These are phyloP conservation scores for Xenus cinereus DNA, from an alignment of 2,113 vertebrate species.

Conservation along the genomic window DNA sequence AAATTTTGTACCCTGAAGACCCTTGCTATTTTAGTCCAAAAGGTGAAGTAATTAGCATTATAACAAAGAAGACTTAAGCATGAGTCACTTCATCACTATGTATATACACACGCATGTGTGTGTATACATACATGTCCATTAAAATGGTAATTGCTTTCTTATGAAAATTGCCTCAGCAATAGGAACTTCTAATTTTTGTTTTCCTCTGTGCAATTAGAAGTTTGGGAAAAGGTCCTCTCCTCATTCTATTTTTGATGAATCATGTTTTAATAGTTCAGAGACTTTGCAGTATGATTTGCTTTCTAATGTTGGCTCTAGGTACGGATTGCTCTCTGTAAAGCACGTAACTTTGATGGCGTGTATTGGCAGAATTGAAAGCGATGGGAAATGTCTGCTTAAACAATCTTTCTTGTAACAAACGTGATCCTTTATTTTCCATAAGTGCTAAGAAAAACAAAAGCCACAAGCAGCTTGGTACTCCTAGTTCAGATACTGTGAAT, in stretches of 20 bases:
- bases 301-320: neutral
- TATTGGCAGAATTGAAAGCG: neutral
- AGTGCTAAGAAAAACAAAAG: neutral
- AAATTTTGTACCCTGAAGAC: neutral
- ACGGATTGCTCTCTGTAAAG: neutral
- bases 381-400: neutral
- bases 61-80: neutral
- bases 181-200: neutral
- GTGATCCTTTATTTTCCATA: neutral
- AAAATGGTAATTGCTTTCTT: neutral
- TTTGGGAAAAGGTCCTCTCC: neutral
- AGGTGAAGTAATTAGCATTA: neutral
- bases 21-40: neutral
- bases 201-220: neutral
- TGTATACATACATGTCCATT: neutral
- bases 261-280: neutral
- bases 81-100: neutral
- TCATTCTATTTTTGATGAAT: neutral
- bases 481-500: neutral
- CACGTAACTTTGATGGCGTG: neutral
- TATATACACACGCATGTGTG: neutral
- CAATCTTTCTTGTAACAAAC: neutral
- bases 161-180: neutral
- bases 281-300: neutral
- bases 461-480: neutral